Percentiles rank a stretch among this genome's conserved stretches.
phyloP scores from a whole-genome alignment of 2,888 invertebrate species.

The Drosophila multiciliata region DNA sequence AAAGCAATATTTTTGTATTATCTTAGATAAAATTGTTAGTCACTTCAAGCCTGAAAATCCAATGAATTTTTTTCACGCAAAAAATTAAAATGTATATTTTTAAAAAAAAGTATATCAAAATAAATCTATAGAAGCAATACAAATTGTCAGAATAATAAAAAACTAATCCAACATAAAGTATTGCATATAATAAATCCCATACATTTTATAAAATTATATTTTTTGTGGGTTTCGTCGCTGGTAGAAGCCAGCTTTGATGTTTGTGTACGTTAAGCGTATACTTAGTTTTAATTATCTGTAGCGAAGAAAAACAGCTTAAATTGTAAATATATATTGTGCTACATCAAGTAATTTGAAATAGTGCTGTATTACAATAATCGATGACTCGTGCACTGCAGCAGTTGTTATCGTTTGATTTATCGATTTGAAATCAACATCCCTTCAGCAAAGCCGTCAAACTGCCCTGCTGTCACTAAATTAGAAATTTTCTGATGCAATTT shows the following conservation, averaged over 20 bases:
- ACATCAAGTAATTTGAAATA: not conserved
- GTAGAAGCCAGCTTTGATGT: not conserved
- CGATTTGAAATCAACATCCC: conserved; percentile 34
- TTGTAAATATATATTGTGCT: not conserved
- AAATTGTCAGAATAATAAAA: not conserved
- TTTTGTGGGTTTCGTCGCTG: not conserved
- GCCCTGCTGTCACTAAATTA: conserved; percentile 56
- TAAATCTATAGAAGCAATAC: not conserved
- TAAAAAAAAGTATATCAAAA: not conserved
- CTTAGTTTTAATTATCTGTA: not conserved
- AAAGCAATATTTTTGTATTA: not conserved
- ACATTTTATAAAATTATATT: not conserved
- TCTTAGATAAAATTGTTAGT: not conserved
- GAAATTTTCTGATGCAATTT: conserved; percentile 67
- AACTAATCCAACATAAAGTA: not conserved
- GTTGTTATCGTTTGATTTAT: conserved; percentile 22
- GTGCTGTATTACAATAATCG: conserved; percentile 1
- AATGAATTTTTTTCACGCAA: not conserved
- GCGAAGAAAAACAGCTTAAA: not conserved
- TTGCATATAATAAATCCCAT: not conserved
- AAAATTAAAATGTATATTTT: not conserved
- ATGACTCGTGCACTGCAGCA: not conserved
- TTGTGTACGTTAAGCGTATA: not conserved
- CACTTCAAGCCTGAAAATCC: not conserved
- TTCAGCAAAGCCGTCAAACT: conserved; percentile 31